Percentiles rank a stretch among this genome's conserved stretches.
phyloP scores from a whole-genome alignment of 2,113 vertebrate genomes.

The Eleginops maclovinus region DNA sequence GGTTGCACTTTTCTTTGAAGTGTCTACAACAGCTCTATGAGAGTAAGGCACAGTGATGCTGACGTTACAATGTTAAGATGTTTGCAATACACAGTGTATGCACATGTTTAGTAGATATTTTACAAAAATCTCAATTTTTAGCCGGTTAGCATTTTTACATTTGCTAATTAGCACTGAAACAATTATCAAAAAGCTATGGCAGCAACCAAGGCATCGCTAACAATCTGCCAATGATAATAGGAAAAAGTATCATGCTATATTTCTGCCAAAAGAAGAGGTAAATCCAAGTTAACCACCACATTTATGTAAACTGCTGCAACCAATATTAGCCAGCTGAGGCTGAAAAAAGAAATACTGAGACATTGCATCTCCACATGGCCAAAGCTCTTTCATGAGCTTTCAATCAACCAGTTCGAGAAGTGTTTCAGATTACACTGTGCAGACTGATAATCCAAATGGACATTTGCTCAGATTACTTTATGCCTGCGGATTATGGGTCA shows the following conservation, averaged over 20 bases:
- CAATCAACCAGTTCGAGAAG: constrained; percentile 45
- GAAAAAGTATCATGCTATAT: not conserved
- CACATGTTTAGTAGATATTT: too few species aligned
- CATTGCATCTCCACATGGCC: constrained; percentile 5
- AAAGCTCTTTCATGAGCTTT: constrained; percentile 22
- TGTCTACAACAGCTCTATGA: too few species aligned
- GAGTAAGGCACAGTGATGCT: too few species aligned
- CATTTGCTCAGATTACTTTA: constrained; percentile 72
- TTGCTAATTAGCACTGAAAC: not conserved
- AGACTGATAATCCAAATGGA: constrained; percentile 77
- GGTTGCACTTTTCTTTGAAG: not conserved
- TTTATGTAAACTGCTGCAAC: not conserved
- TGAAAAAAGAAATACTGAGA: not conserved
- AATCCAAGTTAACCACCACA: constrained; percentile 1
- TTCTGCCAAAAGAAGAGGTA: not conserved
- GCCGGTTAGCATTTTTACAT: too few species aligned
- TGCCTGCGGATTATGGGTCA: constrained; percentile 62
- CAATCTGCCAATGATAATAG: not conserved
- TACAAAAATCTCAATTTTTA: too few species aligned
- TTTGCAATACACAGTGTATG: too few species aligned
- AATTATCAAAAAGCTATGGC: not conserved
- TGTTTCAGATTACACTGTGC: constrained; percentile 66
- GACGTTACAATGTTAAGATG: too few species aligned
- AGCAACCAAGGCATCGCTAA: constrained; percentile 9
- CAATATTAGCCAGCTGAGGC: not conserved